Conservation (phyloP, 2,888 invertebrate genomes). For the Polia nebulosa region DNA sequence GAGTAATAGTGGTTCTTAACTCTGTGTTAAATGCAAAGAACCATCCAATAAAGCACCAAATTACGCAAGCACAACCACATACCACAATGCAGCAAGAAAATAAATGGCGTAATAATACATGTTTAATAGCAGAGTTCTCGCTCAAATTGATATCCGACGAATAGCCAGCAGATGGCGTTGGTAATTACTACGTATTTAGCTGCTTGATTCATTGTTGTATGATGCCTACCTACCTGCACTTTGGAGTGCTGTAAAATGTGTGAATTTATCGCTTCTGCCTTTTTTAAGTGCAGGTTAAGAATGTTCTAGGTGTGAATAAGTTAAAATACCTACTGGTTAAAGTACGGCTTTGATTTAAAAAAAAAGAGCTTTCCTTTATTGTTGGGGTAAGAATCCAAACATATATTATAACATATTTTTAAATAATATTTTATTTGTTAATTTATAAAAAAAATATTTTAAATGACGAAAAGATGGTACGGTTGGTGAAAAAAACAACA, state of each 20-base stretch:
- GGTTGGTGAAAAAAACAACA: too few relatives aligned
- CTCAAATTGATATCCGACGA: constrained; percentile 78
- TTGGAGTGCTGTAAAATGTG: constrained; percentile 58
- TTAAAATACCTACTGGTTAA: constrained; percentile 4
- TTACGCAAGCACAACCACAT: constrained; percentile 29
- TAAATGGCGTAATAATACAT: constrained; percentile 74
- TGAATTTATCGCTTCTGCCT: constrained; percentile 58
- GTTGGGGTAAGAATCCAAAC: too few relatives aligned
- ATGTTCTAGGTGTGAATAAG: constrained; percentile 41
- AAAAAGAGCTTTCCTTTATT: too few relatives aligned
- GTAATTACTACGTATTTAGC: constrained; percentile 78
- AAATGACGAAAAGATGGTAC: too few relatives aligned
- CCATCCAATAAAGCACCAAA: constrained; percentile 9
- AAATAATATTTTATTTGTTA: too few relatives aligned
- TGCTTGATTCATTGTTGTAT: constrained; percentile 76
- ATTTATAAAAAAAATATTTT: too few relatives aligned
- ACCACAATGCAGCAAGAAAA: constrained; percentile 57
- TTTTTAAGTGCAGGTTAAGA: constrained; percentile 45
- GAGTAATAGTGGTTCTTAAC: background rate
- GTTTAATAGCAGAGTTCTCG: constrained; percentile 72
- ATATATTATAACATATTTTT: too few relatives aligned
- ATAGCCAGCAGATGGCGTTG: constrained; percentile 66
- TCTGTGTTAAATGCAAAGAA: background rate
- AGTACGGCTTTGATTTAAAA: background rate
- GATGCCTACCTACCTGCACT: constrained; percentile 43